Evolutionary conservation across 2,113 vertebrate genomes (phyloP).

Genomic region (Martes martes): DNA sequence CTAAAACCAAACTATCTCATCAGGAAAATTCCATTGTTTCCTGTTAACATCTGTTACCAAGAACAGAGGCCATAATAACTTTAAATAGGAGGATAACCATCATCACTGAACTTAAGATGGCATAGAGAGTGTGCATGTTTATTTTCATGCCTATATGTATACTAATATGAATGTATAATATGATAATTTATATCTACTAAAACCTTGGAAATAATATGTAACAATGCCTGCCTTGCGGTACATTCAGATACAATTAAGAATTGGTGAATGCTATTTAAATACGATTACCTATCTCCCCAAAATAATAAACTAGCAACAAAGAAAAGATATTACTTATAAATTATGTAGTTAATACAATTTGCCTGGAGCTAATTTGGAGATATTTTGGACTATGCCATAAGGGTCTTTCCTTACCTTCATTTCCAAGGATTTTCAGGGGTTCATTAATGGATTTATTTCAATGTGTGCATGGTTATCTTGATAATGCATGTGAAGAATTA

Average conservation of each 20-base stretch:
- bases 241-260: background rate
- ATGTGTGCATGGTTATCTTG: background rate
- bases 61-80: background rate
- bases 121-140: background rate
- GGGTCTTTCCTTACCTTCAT: background rate
- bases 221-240: background rate
- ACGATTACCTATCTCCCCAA: background rate
- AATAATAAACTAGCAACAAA: background rate
- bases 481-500: background rate
- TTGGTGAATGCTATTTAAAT: background rate
- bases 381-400: background rate
- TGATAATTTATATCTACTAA: background rate
- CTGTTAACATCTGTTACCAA: background rate
- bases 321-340: background rate
- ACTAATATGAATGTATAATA: background rate
- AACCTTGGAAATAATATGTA: background rate
- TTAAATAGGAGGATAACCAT: background rate
- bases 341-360: background rate
- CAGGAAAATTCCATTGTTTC: constrained; percentile 63
- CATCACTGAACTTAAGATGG: background rate
- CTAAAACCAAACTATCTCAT: constrained; percentile 42
- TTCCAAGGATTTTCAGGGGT: background rate
- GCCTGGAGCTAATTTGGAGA: background rate
- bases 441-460: background rate
- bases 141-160: background rate